Base-by-base conservation (phyloP, 1,140 invertebrate genomes). In the Caenorhabditis inopinata region DNA sequence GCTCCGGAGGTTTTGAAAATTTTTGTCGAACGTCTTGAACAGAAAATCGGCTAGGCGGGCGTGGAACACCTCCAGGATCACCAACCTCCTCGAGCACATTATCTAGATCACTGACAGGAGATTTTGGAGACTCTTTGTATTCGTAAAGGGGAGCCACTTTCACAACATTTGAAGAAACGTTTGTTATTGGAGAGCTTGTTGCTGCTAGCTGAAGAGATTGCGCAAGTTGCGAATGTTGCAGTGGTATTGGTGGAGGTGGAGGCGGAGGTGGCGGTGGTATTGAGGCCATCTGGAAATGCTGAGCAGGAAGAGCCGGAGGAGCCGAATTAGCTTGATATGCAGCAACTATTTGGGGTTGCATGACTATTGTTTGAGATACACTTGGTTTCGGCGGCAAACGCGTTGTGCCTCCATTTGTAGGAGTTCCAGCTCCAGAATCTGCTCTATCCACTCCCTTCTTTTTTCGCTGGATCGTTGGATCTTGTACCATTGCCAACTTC, bases 401-500 rank as follows among this genome's bases (percentile, higher is more conserved):
- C 29, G 45, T 46, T 27, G 68, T 45, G 46, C 25, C 42, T 75
- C 76, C 73, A 42, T 38, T 47, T 14, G 42, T 51, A 35, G 46
- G 62, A 27, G 68, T 62, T 78, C 51, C 76, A 38, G 75, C 58
- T 42, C 46, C 73, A 38, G 49, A 49, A 42, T 78, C 73, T 18
- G 58, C 42, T 45, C 76, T 38, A 12, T 38, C 42, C 14, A 46
- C 42, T 32, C 45, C 25, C 23, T 83, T 82, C 35, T 80, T 79
- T 25, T 27, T 68, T 16, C 47, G 27, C n/a, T 82, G 82, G 18
- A 85, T 77, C n/a, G 84, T 62, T 25, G 84, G 85, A 74, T 87
- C 86, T 49, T 87, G 86, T 12, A 87, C 84, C 84, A 88, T 84
- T 9, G 87, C 87, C 25, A 87, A 53, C 47, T 88, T 87, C 74